Conservation (phyloP, 2,888 invertebrate species). For the Meiosimyza decipiens region DNA sequence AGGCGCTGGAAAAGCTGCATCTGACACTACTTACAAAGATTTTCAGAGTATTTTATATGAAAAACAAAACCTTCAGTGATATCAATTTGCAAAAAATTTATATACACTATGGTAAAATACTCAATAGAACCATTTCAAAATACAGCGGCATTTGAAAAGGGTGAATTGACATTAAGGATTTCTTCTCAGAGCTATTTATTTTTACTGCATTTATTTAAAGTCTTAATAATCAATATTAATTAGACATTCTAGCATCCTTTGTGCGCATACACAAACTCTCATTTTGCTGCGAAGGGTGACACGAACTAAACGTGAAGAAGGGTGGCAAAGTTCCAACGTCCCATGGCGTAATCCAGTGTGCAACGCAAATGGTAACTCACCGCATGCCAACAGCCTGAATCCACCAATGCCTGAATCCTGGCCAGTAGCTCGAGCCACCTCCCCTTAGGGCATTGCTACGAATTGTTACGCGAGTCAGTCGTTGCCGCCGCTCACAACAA, state of each 20-base stretch:
- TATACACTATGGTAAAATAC: too few species aligned
- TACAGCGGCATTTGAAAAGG: too few species aligned
- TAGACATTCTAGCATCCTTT: conserved; percentile 30
- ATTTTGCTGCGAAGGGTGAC: background rate
- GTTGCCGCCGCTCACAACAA: conserved; percentile 46
- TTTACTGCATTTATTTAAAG: background rate
- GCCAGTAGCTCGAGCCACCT: conserved; percentile 64
- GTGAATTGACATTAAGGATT: background rate
- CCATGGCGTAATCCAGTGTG: background rate
- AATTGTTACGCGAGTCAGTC: conserved; percentile 20
- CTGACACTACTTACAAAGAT: too few species aligned
- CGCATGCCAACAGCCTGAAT: conserved; percentile 35
- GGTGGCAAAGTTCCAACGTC: conserved; percentile 23
- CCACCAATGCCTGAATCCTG: conserved; percentile 60
- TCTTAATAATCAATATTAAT: conserved; percentile 39
- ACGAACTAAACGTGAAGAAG: background rate
- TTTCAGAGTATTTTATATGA: too few species aligned
- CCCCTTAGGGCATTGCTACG: conserved; percentile 56
- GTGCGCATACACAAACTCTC: background rate
- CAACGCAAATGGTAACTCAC: conserved; percentile 39
- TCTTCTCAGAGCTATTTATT: conserved; percentile 1
- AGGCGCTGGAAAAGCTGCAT: too few species aligned
- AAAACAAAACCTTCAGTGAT: too few species aligned
- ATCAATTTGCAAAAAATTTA: too few species aligned
- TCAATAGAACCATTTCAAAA: too few species aligned